Conservation (phyloP, 2,797 vertebrate genomes). For the Sternarchorhynchus goeldii region DNA sequence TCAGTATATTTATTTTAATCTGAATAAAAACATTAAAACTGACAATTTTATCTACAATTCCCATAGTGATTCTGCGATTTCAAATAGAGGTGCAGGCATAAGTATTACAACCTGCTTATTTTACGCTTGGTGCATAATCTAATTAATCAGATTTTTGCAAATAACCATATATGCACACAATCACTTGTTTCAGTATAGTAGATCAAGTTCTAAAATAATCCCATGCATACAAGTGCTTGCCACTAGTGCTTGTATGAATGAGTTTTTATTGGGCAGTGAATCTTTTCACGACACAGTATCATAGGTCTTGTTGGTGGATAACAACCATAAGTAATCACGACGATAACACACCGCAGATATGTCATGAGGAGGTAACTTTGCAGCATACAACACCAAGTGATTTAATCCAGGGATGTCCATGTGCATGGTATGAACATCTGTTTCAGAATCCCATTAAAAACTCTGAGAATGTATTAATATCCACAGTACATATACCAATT, state of each 20-base stretch:
- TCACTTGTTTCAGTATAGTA: background rate
- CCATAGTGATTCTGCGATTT: no score
- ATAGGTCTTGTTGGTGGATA: conserved; percentile 35
- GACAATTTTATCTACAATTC: no score
- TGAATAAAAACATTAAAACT: no score
- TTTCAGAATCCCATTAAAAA: conserved; percentile 30
- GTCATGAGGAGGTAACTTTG: background rate
- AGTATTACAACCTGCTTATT: background rate
- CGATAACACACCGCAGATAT: conserved; percentile 31
- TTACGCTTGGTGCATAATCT: background rate
- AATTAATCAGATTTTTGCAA: no score
- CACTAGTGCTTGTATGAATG: background rate
- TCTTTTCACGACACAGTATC: conserved; percentile 42
- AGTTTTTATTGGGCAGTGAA: conserved; percentile 49
- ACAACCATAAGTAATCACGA: conserved; percentile 22
- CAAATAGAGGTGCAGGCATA: no score
- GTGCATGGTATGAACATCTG: conserved; percentile 14
- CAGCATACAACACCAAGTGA: conserved; percentile 11
- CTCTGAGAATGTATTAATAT: conserved; percentile 45
- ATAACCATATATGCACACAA: background rate
- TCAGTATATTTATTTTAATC: background rate
- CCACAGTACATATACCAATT: conserved; percentile 34
- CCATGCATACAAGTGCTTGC: background rate
- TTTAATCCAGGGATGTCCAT: background rate
- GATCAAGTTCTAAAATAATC: background rate